Evolutionary conservation across 1,140 invertebrate species (phyloP).

Genomic region (Heliothis virescens): DNA sequence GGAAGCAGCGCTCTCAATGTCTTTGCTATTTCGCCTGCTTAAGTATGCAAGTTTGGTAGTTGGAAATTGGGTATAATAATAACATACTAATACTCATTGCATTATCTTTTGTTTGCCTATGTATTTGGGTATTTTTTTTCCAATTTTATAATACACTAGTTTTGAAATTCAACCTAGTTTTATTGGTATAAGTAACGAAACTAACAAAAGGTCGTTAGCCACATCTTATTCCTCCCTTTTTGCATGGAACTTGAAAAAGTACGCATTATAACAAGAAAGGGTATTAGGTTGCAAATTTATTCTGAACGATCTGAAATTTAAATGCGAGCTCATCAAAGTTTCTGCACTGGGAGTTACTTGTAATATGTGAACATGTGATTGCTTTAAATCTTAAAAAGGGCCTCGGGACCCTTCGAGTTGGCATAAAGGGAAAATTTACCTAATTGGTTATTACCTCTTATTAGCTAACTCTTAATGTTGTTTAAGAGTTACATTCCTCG

Average conservation of each 20-base stretch:
- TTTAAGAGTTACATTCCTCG: not conserved
- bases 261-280: constrained; percentile 63
- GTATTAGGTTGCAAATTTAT: constrained; percentile 79
- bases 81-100: too few relatives aligned
- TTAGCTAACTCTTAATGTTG: constrained; percentile 31
- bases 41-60: too few relatives aligned
- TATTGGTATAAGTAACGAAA: too few relatives aligned
- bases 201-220: not conserved
- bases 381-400: constrained; percentile 60
- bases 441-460: constrained; percentile 54
- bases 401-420: constrained; percentile 9
- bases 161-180: too few relatives aligned
- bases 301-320: constrained; percentile 78
- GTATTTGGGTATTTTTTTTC: too few relatives aligned
- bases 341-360: constrained; percentile 53
- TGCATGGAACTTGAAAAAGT: constrained; percentile 38
- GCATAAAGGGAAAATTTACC: constrained; percentile 30
- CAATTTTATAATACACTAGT: too few relatives aligned
- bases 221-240: constrained; percentile 25
- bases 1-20: too few relatives aligned
- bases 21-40: too few relatives aligned
- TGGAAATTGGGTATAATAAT: too few relatives aligned
- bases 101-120: too few relatives aligned
- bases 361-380: constrained; percentile 59
- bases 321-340: constrained; percentile 78